Evolutionary conservation across 2,797 vertebrate species (phyloP), one percentile per base, ranked within the genome.

Genomic region (Halcyon badia): DNA sequence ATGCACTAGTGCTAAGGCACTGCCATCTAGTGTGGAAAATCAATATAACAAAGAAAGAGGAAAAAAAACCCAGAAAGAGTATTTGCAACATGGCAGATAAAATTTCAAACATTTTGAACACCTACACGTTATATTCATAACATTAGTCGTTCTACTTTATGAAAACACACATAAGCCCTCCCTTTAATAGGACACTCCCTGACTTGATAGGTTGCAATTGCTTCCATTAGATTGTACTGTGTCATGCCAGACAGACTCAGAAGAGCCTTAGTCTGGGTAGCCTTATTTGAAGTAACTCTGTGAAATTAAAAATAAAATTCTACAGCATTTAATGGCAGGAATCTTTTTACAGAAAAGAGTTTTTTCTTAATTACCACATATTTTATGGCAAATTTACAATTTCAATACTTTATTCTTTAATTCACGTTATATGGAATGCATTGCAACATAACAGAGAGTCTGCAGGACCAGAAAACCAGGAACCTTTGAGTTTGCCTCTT

Each of bases 1-100:
- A 76, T 11, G 51, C n/a, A 96, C 92, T 89, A 92, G 41, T 95
- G 96, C 96, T 96, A 87, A 95, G 79, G 88, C 86, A 95, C 92
- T 97, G 97, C 96, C 96, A 97, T 95, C 96, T 97, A 97, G 97
- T 66, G 96, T 94, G 75, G 60, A 89, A 92, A 97, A 96, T 81
- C 72, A 88, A 80, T 89, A 95, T 90, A 94, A 95, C 90, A 87
- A 73, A 91, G 28, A 69, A 69, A 76, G 33, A 66, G 22, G 19
- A 11, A 61, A 56, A 42, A 42, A 2, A 22, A 5, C 35, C 33
- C 11, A 7, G 2, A 7, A 39, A 18, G 11, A 37, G 9, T 26
- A 61, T 60, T 82, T 85, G 33, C 39, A 58, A 87, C n/a, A 89
- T 56, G 48, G 54, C 18, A 86, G 20, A 25, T 56, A 16, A 86